Evolutionary conservation across 2,113 vertebrate species (phyloP).

Genomic region (Ceyx cyanopectus): DNA sequence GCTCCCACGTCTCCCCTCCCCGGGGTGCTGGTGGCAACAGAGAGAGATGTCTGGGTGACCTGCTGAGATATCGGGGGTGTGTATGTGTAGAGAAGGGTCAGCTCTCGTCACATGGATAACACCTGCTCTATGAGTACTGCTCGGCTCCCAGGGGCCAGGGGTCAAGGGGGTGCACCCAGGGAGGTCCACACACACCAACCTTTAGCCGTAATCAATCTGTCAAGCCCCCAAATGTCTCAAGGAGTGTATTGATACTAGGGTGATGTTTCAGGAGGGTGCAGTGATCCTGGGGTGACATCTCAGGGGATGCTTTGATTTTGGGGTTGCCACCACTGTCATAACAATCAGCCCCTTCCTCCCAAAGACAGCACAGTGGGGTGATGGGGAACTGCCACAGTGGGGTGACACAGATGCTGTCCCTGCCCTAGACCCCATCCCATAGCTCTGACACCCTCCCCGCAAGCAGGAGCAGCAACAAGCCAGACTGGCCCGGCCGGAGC

Average conservation of each 20-base stretch:
- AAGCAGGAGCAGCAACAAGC: neutral
- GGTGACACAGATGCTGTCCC: neutral
- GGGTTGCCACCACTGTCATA: neutral
- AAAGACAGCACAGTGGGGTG: neutral
- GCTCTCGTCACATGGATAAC: neutral
- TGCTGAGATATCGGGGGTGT: neutral
- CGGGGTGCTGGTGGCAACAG: neutral
- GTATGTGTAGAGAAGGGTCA: neutral
- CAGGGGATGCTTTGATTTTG: neutral
- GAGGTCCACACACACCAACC: neutral
- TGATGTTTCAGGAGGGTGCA: neutral
- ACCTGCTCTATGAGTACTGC: neutral
- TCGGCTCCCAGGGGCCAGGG: accelerated
- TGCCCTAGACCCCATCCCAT: neutral
- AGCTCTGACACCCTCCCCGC: neutral
- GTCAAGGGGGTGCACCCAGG: neutral
- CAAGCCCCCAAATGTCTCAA: neutral
- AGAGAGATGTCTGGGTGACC: neutral
- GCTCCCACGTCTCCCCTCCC: neutral
- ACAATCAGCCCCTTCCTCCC: neutral
- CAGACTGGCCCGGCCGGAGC: neutral
- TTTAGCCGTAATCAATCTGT: neutral
- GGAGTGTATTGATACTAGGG: neutral
- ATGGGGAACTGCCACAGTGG: neutral
- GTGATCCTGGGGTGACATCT: neutral